Base-by-base conservation (phyloP, 2,888 invertebrate species). In the Mesorhabditis spiculigera region DNA sequence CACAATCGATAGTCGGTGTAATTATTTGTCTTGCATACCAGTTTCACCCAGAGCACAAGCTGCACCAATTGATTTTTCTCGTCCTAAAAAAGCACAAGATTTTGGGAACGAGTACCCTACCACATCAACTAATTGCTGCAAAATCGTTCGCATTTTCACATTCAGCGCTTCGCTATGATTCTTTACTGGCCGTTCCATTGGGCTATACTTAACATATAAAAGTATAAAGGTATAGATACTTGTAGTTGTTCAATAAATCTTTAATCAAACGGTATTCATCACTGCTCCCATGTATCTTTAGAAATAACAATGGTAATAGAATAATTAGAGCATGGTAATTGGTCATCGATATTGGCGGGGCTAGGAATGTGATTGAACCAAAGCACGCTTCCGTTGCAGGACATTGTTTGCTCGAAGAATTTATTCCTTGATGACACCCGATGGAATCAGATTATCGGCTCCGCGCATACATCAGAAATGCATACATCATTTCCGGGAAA, bases 51-150 rank as follows among this genome's bases (percentile, higher is more conserved):
- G 89, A 94, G 93, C 90, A 94, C 95, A 86, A 94, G 93, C 88
- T 94, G 93, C 87, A 95, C 91, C 89, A 94, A 91, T 90, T 95
- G 94, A 90, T 95, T 94, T 89, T 94, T 94, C 90, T 94, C 94
- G 89, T 95, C 94, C 94, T 94, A 91, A 90, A 89, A 89, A 63
- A 8, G 1, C 13, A 16, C 58, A 8, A 41, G 4, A 8, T 45
- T 63, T 43, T 13, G 43, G 28, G 66, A 43, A 6, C 4, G 45
- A 5, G 10, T 45, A 68, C n/a, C 42, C n/a, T 66, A 76, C 81
- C n/a, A 82, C 80, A 71, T 81, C 80, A 4, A 79, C 81, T 10
- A 83, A 67, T 72, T 83, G 83, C 68, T 83, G 83, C 42, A 83
- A 72, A 66, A 82, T 74, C 4, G 83, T 67, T 5, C 82, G 70